Evolutionary conservation across 2,888 invertebrate genomes (phyloP).

Genomic region (Orthonychiurus folsomi): DNA sequence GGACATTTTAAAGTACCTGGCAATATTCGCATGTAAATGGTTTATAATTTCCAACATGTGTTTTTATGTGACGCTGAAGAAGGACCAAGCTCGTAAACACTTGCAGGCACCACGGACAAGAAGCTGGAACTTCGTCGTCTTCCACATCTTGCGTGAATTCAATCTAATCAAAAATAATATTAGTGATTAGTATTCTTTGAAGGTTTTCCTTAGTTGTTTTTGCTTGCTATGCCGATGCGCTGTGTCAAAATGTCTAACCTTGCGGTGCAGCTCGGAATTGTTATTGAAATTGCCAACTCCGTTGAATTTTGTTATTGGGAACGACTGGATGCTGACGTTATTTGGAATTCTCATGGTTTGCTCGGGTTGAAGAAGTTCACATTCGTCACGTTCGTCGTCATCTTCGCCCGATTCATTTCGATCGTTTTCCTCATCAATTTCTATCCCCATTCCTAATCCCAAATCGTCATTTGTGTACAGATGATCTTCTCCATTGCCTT

Average conservation of each 20-base stretch:
- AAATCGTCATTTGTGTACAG: slow-evolving; percentile 21
- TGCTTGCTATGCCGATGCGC: too few species aligned
- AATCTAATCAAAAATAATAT: neutral
- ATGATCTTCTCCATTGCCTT: slow-evolving; percentile 19
- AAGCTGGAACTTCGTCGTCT: slow-evolving; percentile 15
- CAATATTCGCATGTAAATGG: slow-evolving; percentile 28
- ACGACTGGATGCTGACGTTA: too few species aligned
- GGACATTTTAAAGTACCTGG: slow-evolving; percentile 21
- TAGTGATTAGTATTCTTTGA: too few species aligned
- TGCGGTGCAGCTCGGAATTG: too few species aligned
- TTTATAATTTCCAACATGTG: slow-evolving; percentile 28
- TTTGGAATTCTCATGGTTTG: neutral
- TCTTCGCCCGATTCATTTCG: slow-evolving; percentile 14
- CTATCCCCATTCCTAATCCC: slow-evolving; percentile 14
- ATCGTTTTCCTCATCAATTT: slow-evolving; percentile 15
- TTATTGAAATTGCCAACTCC: too few species aligned
- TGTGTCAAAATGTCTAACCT: too few species aligned
- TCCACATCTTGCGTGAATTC: neutral
- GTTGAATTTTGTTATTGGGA: too few species aligned
- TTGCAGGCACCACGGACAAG: slow-evolving; percentile 49
- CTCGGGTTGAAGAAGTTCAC: neutral
- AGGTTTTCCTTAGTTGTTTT: too few species aligned
- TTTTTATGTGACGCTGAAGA: slow-evolving; percentile 75
- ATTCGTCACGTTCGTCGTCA: slow-evolving; percentile 13
- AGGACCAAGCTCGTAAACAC: slow-evolving; percentile 94